A percentile compares a stretch with the other conserved stretches of the same genome.
phyloP scores from a whole-genome alignment of 1,140 invertebrate species.

The Coenobita brevimanus region DNA sequence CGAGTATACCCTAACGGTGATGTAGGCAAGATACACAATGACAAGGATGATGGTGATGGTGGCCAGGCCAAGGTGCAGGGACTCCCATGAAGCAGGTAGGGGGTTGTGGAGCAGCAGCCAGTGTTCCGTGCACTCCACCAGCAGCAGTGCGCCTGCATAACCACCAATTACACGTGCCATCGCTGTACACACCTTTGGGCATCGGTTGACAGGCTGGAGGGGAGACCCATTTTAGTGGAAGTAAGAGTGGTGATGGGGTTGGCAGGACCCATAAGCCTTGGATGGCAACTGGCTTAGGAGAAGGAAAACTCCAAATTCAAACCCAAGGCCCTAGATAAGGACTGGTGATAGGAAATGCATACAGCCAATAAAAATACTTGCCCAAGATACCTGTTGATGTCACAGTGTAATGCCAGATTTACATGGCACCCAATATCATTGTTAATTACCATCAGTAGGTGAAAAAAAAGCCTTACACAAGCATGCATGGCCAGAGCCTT shows the following conservation, averaged over 20 bases:
- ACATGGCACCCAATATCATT: no score
- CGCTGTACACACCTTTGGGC: conserved; percentile 36
- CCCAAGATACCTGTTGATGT: no score
- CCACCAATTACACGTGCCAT: conserved; percentile 35
- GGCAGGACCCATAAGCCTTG: no score
- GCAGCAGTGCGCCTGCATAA: conserved; percentile 20
- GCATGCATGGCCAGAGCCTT: no score
- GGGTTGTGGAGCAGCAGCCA: conserved; percentile 36
- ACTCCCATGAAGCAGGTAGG: conserved; percentile 28
- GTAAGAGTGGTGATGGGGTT: not conserved
- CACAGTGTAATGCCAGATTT: no score
- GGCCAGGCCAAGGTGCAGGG: conserved; percentile 33
- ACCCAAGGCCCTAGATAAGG: no score
- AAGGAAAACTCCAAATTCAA: not conserved
- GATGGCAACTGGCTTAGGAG: no score
- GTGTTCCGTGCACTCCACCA: conserved; percentile 29
- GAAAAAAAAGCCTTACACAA: no score
- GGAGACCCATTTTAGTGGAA: no score
- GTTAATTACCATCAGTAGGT: no score
- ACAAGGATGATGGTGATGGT: conserved; percentile 39
- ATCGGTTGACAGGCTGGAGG: conserved; percentile 26
- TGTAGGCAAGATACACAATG: conserved; percentile 29
- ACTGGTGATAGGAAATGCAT: no score
- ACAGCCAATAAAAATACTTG: no score
- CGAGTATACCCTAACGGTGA: conserved; percentile 46